Base-by-base conservation (phyloP, 2,888 invertebrate genomes). In the Aromia moschata region DNA sequence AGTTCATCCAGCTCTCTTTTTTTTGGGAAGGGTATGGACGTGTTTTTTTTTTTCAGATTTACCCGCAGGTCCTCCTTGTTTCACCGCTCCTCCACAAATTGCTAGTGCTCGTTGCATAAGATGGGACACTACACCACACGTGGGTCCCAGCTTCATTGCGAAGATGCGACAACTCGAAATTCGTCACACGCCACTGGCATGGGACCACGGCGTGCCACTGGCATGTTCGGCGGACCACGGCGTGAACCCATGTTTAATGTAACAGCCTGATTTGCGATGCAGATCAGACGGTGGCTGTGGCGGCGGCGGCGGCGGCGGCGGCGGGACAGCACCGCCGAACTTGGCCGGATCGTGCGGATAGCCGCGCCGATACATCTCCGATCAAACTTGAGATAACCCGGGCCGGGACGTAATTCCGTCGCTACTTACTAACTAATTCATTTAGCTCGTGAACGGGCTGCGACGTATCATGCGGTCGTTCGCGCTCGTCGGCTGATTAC, bases 211-310 rank as follows among this genome's bases (percentile, higher is more conserved):
- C n/a, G n/a, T n/a, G n/a, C n/a, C n/a, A n/a, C n/a, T n/a, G n/a
- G n/a, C n/a, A 59, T 45, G 49, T 41, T 69, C 67, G 67, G 60
- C 66, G 62, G 69, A 67, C 69, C 71, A 68, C 71, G 73, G 74
- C 74, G 74, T 70, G 74, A 74, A 74, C 71, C 74, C 71, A 75
- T 75, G 75, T 75, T 74, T 75, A 75, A 75, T 75, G 74, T 73
- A 76, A 73, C 70, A 76, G 56, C 16, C 16, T 45, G 74, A 76
- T 76, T 74, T 74, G 75, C 71, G 72, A 71, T 74, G 74, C 74
- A 66, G 66, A 67, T 65, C n/a, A n/a, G n/a, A n/a, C n/a, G 64
- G 62, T 56, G 57, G 45, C 52, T 59, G 57, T 55, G 63, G 31
- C 31, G 18, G 30, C 57, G 58, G 60, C n/a, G 64, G 62, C 53